Conservation (phyloP, 35 echinoderm and acorn worm genomes). For the Hemicentrotus pulcherrimus region DNA sequence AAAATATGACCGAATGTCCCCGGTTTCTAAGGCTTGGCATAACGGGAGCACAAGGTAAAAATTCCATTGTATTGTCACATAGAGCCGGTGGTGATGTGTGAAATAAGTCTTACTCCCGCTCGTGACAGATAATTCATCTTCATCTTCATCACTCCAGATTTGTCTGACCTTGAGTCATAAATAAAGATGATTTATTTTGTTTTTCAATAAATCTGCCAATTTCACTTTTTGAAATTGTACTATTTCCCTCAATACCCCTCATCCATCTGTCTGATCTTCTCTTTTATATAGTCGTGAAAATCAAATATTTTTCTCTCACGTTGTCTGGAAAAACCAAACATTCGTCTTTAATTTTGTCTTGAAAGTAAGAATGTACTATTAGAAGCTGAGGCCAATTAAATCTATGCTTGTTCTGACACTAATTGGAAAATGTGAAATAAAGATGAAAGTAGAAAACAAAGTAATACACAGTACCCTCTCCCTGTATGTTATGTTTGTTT, state of each 20-base stretch:
- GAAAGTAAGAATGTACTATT: background rate
- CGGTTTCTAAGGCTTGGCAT: background rate
- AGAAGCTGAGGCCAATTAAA: background rate
- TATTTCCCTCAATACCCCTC: background rate
- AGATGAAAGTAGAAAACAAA: too few relatives aligned
- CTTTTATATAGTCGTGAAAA: background rate
- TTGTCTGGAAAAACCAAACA: background rate
- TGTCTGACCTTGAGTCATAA: background rate
- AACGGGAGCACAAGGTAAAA: background rate
- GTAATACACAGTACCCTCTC: too few relatives aligned
- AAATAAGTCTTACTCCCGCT: background rate
- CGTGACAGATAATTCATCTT: slow-evolving; percentile 3
- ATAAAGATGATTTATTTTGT: slow-evolving; percentile 5
- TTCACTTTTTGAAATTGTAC: background rate
- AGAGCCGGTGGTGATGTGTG: background rate
- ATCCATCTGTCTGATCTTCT: background rate
- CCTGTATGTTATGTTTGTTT: too few relatives aligned
- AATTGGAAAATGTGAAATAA: too few relatives aligned
- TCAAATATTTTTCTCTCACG: background rate
- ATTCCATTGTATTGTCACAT: slow-evolving; percentile 2
- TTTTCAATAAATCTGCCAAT: slow-evolving; percentile 5
- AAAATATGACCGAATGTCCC: slow-evolving; percentile 17
- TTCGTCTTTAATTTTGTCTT: background rate
- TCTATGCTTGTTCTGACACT: too few relatives aligned
- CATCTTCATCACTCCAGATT: background rate